Percentiles rank a stretch among this genome's conserved stretches.
Evolutionary conservation across 2,888 invertebrate genomes (phyloP).

Genomic region (Drosophila incognita): DNA sequence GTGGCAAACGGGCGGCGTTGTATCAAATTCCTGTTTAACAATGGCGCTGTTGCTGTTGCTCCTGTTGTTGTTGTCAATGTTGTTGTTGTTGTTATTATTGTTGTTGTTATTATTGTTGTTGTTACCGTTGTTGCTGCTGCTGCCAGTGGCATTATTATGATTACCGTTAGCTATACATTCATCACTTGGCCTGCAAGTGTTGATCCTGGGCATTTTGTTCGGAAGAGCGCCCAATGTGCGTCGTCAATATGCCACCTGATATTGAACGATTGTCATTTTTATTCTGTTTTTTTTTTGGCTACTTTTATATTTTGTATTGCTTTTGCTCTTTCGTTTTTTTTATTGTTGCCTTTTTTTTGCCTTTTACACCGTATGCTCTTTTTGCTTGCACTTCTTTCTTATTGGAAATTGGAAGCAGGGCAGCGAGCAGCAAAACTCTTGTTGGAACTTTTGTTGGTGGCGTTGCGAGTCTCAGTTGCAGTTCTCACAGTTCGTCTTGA

Average conservation of each 20-base stretch:
- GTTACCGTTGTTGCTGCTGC: slow-evolving; percentile 32
- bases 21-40: slow-evolving; percentile 75
- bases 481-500: slow-evolving; percentile 30
- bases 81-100: slow-evolving; percentile 30
- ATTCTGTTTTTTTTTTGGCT: slow-evolving; percentile 34
- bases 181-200: slow-evolving; percentile 76
- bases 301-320: slow-evolving; percentile 24
- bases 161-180: slow-evolving; percentile 61
- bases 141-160: slow-evolving; percentile 34
- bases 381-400: slow-evolving; percentile 55
- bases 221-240: slow-evolving; percentile 41
- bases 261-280: slow-evolving; percentile 62
- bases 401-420: slow-evolving; percentile 52
- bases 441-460: slow-evolving; percentile 27
- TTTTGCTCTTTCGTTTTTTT: slow-evolving; percentile 16
- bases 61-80: slow-evolving; percentile 30
- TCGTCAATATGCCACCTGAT: slow-evolving; percentile 44
- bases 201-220: slow-evolving; percentile 74
- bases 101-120: slow-evolving; percentile 36
- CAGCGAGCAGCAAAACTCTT: slow-evolving; percentile 38
- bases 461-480: slow-evolving; percentile 8
- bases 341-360: slow-evolving; percentile 15
- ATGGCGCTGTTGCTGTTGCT: slow-evolving; percentile 15
- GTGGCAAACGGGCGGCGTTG: slow-evolving; percentile 67
- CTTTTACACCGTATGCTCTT: slow-evolving; percentile 63